Evolutionary conservation across 2,113 vertebrate genomes (phyloP).

Genomic region (Xiphias gladius): DNA sequence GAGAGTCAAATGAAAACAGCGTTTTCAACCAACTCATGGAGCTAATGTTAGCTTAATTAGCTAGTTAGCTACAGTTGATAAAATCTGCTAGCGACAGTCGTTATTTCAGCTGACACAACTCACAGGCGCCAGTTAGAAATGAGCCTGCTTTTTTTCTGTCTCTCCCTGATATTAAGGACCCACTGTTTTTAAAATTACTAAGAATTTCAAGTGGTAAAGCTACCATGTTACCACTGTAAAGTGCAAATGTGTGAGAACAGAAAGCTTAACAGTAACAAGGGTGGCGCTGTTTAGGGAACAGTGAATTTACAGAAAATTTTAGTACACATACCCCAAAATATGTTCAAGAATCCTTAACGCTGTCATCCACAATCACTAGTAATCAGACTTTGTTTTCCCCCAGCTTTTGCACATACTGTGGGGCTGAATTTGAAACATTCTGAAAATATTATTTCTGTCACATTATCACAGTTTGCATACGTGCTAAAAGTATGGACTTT

Average conservation of each 20-base stretch:
- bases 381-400: not conserved
- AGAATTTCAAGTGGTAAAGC: not conserved
- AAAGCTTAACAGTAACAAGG: not conserved
- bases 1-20: not conserved
- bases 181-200: not conserved
- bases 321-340: not conserved
- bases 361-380: constrained; percentile 19
- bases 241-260: not conserved
- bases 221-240: not conserved
- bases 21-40: not conserved
- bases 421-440: constrained; percentile 46
- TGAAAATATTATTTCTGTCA: constrained; percentile 66
- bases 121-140: not conserved
- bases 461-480: constrained; percentile 66
- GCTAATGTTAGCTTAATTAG: not conserved
- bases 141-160: not conserved
- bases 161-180: not conserved
- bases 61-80: not conserved
- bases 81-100: not conserved
- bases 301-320: not conserved
- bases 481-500: constrained; percentile 51
- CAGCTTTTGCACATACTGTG: constrained; percentile 1
- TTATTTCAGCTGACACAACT: too few species aligned
- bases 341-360: not conserved
- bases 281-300: not conserved